phyloP scores from a whole-genome alignment of 2,888 invertebrate species.

The Andrena flavipes region DNA sequence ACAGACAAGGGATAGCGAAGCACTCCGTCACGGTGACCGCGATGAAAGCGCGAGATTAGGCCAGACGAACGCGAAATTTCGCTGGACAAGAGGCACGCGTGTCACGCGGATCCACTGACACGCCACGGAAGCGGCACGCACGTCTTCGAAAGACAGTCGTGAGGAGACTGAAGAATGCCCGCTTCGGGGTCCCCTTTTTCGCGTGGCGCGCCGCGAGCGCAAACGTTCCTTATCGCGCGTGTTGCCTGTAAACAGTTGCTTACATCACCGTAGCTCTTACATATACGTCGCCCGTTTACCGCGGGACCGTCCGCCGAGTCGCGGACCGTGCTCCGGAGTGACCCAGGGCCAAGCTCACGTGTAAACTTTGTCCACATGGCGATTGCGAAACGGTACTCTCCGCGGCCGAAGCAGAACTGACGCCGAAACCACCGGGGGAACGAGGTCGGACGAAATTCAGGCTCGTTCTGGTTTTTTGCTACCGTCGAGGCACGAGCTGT shows the following conservation, averaged over 20 bases:
- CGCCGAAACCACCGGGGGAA: not conserved
- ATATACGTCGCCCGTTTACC: conserved; percentile 14
- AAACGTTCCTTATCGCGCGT: conserved; percentile 41
- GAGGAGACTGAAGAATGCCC: conserved; percentile 45
- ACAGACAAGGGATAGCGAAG: not conserved
- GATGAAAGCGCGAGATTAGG: conserved; percentile 33
- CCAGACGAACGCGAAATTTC: not conserved
- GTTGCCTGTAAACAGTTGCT: conserved; percentile 50
- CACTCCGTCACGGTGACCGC: not conserved
- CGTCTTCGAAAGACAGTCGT: conserved; percentile 36
- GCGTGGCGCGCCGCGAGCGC: conserved; percentile 15
- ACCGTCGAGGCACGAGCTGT: not conserved
- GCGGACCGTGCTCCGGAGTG: not conserved
- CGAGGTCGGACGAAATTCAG: conserved; percentile 21
- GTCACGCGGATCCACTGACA: not conserved
- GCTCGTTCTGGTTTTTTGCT: not conserved
- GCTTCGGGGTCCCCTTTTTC: conserved; percentile 34
- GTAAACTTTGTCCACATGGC: not conserved
- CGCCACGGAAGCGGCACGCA: not conserved
- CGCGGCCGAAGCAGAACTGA: conserved; percentile 4
- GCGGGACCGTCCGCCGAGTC: not conserved
- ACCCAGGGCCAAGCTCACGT: not conserved
- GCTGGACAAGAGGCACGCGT: not conserved
- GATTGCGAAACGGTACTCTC: conserved; percentile 28
- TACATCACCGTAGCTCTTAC: conserved; percentile 28